Base-by-base conservation (phyloP, 2,113 vertebrate species). In the Engystomops pustulosus region DNA sequence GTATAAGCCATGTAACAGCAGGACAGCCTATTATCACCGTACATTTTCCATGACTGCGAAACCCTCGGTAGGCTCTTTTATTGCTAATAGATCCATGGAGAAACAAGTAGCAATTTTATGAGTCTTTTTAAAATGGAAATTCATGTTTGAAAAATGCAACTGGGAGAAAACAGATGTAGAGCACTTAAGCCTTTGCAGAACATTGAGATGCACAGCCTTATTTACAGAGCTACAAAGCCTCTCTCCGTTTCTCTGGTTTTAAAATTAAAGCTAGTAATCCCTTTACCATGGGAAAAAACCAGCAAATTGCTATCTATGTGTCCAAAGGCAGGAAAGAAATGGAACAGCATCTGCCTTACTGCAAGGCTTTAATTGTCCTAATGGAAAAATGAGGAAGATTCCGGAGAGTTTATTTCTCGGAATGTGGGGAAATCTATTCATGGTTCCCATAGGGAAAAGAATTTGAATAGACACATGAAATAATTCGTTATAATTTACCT, bases 61-160 rank as follows among this genome's bases (percentile, higher is more conserved):
- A 95, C 93, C 93, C 94, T 95, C 94, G 92, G 93, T 94, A 93
- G 94, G 93, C 94, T 95, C 93, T 95, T 95, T 95, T 93, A 94
- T 94, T 93, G 93, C 92, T 95, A 95, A 95, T 95, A 94, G 94
- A 95, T 95, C 94, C 94, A 90, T 91, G 93, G 94, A 95, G 94
- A 93, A 95, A 94, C 92, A 93, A n/a, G 92, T 95, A 92, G 90
- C 92, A 92, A 92, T 95, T 95, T 95, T 95, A 94, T 87, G 93
- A 93, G 93, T 95, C 93, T 94, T 95, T 95, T 95, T 94, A 94
- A 95, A 95, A 95, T 95, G 93, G 94, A 95, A 95, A 95, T 95
- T 95, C 94, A 94, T 95, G 94, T 95, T 95, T 93, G 91, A 94
- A 93, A 95, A 94, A 94, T 95, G 93, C 92, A 94, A 93, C 93